Evolutionary conservation across 2,113 vertebrate genomes (phyloP).

Genomic region (Motacilla alba): DNA sequence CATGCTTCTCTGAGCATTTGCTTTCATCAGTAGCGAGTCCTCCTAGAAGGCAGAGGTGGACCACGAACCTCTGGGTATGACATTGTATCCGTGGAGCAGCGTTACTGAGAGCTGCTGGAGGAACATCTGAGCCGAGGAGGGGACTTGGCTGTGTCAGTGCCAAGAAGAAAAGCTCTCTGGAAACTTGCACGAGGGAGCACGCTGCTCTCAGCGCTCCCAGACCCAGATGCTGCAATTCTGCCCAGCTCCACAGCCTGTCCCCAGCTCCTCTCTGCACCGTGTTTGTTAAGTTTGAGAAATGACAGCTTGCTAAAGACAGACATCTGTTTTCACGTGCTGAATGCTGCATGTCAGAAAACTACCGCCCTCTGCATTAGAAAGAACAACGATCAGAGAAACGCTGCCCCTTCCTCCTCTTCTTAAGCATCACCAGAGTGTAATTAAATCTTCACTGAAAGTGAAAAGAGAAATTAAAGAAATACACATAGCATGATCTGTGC

Average conservation of each 20-base stretch:
- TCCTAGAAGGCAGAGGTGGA: slow-evolving; percentile 20
- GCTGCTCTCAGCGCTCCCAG: neutral
- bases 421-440: neutral
- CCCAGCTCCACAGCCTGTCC: neutral
- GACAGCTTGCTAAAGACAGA: neutral
- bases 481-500: neutral
- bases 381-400: neutral
- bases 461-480: slow-evolving; percentile 29
- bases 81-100: slow-evolving; percentile 9
- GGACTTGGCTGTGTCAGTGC: slow-evolving; percentile 64
- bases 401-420: neutral
- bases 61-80: neutral
- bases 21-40: slow-evolving; percentile 65
- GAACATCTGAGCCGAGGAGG: slow-evolving; percentile 41
- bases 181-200: slow-evolving; percentile 65
- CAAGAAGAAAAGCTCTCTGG: slow-evolving; percentile 66
- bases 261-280: neutral
- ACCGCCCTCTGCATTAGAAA: neutral
- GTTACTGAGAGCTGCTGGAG: slow-evolving; percentile 30
- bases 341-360: neutral
- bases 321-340: neutral
- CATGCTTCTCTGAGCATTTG: slow-evolving; percentile 69
- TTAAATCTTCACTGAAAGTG: neutral
- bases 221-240: neutral
- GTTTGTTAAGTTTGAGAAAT: neutral